Percentiles rank a stretch among this genome's conserved stretches.
phyloP scores from a whole-genome alignment of 2,888 invertebrate genomes.

The Hirtodrosophila histrioides region DNA sequence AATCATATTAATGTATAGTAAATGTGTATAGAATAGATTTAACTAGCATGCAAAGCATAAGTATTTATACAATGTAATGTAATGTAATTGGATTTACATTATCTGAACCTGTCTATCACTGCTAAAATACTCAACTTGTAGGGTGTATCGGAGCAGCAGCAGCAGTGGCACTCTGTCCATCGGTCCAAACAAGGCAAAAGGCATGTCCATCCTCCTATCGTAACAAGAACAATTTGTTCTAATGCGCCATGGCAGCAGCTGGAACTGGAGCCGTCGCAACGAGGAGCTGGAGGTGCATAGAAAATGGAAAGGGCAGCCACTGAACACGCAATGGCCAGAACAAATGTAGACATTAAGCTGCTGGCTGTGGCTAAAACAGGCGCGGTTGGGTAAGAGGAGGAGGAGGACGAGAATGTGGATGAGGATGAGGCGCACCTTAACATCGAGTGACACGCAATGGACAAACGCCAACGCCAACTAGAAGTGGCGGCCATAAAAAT shows the following conservation, averaged over 20 bases:
- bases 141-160: constrained; percentile 38
- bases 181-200: constrained; percentile 77
- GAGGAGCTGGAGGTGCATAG: constrained; percentile 15
- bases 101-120: neutral
- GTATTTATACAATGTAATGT: too few relatives aligned
- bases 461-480: constrained; percentile 49
- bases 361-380: constrained; percentile 33
- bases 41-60: neutral
- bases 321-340: constrained; percentile 74
- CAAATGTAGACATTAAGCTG: constrained; percentile 81
- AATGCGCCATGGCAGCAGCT: constrained; percentile 72
- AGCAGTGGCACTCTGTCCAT: constrained; percentile 72
- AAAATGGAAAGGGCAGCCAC: constrained; percentile 68
- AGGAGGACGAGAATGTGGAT: constrained; percentile 20
- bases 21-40: too few relatives aligned
- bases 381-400: constrained; percentile 12
- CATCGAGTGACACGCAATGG: constrained; percentile 75
- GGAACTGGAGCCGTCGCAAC: constrained; percentile 19
- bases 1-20: too few relatives aligned
- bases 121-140: neutral
- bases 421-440: constrained; percentile 46
- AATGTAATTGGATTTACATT: too few relatives aligned
- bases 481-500: constrained; percentile 41
- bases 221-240: constrained; percentile 80
- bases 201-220: constrained; percentile 79